These are phyloP conservation scores for Oryzias sinensis DNA, from an alignment of 2,797 vertebrate genomes.

Conservation along the genomic window DNA sequence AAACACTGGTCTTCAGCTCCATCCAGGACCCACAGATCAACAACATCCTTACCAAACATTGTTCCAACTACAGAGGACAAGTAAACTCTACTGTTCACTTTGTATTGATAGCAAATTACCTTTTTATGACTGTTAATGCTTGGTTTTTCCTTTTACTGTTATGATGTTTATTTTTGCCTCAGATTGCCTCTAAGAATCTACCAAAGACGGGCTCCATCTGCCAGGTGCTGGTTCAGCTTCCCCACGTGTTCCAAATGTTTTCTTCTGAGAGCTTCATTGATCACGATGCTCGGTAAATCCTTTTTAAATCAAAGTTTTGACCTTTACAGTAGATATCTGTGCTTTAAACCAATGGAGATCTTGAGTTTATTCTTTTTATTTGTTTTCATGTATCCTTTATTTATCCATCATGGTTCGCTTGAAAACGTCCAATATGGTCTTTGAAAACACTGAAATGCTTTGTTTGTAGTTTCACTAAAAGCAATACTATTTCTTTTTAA, in stretches of 20 bases:
- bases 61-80: conserved; percentile 88
- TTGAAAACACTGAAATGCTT: too few species aligned
- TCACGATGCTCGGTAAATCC: conserved; percentile 84
- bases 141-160: not conserved
- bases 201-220: conserved; percentile 86
- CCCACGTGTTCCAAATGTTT: conserved; percentile 93
- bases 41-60: conserved; percentile 88
- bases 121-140: not conserved
- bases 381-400: too few species aligned
- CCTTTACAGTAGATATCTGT: too few species aligned
- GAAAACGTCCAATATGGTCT: too few species aligned
- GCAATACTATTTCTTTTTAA: too few species aligned
- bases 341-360: too few species aligned
- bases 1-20: conserved; percentile 91
- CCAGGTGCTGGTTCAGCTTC: conserved; percentile 91
- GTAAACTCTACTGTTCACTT: conserved; percentile 55
- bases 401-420: too few species aligned
- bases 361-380: too few species aligned
- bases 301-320: not conserved
- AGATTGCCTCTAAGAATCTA: conserved; percentile 85
- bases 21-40: conserved; percentile 93
- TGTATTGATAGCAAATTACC: not conserved
- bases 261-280: conserved; percentile 80
- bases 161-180: not conserved
- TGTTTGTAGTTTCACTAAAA: too few species aligned